Evolutionary conservation across 2,113 vertebrate species (phyloP).

Genomic region (Pica pica): DNA sequence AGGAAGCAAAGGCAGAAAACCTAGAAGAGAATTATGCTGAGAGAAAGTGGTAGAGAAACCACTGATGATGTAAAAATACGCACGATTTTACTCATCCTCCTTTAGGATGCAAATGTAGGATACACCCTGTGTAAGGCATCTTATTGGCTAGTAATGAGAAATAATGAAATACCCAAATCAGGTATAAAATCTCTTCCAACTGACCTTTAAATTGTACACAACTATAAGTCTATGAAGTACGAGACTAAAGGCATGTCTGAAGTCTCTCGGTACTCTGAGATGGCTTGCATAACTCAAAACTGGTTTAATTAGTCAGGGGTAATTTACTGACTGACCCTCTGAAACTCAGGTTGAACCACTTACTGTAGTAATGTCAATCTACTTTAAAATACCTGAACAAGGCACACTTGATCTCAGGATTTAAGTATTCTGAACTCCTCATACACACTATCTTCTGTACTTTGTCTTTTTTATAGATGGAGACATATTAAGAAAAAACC

Average conservation of each 20-base stretch:
- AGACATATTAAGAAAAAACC: neutral
- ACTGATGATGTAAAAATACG: rapidly evolving
- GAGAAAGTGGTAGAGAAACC: neutral
- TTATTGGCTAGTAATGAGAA: neutral
- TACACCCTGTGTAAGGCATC: neutral
- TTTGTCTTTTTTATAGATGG: neutral
- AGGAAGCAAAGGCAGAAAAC: neutral
- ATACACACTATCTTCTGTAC: neutral
- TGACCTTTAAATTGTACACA: neutral
- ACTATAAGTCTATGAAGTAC: neutral
- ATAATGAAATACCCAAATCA: neutral
- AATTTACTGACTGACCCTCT: slow-evolving; percentile 23
- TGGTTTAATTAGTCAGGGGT: slow-evolving; percentile 28
- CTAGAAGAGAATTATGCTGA: neutral
- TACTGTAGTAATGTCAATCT: neutral
- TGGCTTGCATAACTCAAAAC: slow-evolving; percentile 26
- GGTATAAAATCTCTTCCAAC: neutral
- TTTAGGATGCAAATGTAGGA: neutral
- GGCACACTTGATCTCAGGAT: neutral
- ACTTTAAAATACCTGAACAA: neutral
- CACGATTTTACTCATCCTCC: neutral
- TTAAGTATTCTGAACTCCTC: neutral
- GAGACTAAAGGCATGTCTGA: neutral
- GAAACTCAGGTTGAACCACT: neutral
- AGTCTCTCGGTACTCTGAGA: neutral